Conservation (phyloP, 2,113 vertebrate genomes). For the Cyanoliseus patagonus region DNA sequence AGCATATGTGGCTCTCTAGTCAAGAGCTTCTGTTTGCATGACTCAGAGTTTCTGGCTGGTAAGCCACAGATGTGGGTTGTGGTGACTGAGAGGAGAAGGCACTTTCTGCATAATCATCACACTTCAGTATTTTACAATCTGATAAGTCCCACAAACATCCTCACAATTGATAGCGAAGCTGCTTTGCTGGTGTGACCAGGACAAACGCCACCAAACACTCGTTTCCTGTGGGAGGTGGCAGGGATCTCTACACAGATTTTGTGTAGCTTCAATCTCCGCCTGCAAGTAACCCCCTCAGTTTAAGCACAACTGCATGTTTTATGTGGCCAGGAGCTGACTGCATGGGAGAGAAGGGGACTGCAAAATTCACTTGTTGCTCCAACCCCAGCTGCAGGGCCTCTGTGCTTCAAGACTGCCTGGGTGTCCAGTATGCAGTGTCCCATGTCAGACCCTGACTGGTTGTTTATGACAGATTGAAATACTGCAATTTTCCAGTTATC, state of each 20-base stretch:
- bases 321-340: not conserved
- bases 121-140: not conserved
- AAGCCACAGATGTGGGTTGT: not conserved
- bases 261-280: not conserved
- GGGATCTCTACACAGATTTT: not conserved
- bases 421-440: not conserved
- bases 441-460: not conserved
- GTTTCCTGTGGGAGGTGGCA: not conserved
- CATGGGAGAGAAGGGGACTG: not conserved
- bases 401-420: not conserved
- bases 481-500: not conserved
- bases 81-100: not conserved
- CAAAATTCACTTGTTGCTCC: not conserved
- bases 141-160: not conserved
- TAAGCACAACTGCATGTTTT: not conserved
- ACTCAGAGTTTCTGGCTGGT: not conserved
- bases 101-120: not conserved
- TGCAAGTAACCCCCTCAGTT: not conserved
- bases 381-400: not conserved
- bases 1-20: not conserved
- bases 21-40: not conserved
- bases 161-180: not conserved
- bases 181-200: not conserved
- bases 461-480: not conserved
- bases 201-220: not conserved